These are phyloP conservation scores for Mycteria americana DNA, from an alignment of 2,797 vertebrate genomes.

Conservation along the genomic window DNA sequence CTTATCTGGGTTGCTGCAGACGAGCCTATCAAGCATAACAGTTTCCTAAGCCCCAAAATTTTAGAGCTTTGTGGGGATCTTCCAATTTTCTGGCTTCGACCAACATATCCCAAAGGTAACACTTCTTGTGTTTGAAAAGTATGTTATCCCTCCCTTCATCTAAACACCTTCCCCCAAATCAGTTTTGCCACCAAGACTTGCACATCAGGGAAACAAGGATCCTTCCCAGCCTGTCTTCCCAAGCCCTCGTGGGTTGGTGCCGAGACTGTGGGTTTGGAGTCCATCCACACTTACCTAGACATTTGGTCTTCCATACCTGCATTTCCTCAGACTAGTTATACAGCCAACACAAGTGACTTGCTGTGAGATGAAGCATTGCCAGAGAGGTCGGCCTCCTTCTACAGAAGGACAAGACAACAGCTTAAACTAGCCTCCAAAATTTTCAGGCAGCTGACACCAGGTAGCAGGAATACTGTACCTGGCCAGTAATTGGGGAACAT, in stretches of 20 bases:
- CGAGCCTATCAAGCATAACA: constrained; percentile 85
- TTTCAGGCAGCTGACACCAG: neutral
- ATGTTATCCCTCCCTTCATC: neutral
- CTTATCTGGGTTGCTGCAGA: constrained; percentile 88
- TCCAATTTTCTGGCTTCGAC: constrained; percentile 91
- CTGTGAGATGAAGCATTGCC: neutral
- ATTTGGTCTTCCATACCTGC: neutral
- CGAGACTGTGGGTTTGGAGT: neutral
- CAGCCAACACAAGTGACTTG: neutral
- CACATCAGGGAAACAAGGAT: neutral
- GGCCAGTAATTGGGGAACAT: neutral
- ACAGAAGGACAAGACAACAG: neutral
- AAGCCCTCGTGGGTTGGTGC: fast-evolving
- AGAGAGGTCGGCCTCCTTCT: neutral
- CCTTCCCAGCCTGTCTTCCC: neutral
- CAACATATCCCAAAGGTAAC: constrained; percentile 85
- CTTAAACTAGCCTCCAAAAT: neutral
- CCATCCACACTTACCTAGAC: neutral
- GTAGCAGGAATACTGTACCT: neutral
- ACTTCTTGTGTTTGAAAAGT: neutral
- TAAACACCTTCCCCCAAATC: neutral
- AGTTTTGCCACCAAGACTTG: neutral
- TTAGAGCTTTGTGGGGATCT: constrained; percentile 85
- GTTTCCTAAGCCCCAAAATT: constrained; percentile 88
- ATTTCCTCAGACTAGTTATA: neutral